Evolutionary conservation across 2,113 vertebrate genomes (phyloP), one percentile per base, ranked within the genome.

Genomic region (Lamprotornis superbus): DNA sequence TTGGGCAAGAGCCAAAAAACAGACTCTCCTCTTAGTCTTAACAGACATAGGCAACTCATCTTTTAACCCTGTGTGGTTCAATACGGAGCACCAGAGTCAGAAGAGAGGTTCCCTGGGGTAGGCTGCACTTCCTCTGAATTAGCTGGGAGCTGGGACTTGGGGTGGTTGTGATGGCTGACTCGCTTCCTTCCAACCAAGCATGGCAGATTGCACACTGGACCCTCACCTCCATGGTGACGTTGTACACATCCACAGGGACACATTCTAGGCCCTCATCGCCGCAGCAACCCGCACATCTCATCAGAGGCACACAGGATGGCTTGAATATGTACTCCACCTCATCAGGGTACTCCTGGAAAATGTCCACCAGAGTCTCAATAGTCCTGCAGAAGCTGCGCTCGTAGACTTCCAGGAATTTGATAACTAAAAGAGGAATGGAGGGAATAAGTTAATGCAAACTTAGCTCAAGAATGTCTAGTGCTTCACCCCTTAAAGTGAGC

Each of bases 251-350:
- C 2, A 98, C 98, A 74, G 99, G 99, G 67, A 98, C 98, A 53
- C 99, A 99, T 97, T 99, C 98, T 92, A 99, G 94, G 60, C 98
- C 98, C 96, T 99, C 99, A 6, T 99, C 99, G 0, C 97, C 98
- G 97, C 99, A 99, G 98, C 99, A 99, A 91, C 99, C 99, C 1
- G 98, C 99, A 31, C 99, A 99, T 92, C 99, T 98, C 96, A 98
- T 98, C 90, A 99, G 97, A 92, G 99, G 98, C 90, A 99, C 99
- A 30, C 99, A 99, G 96, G 99, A 99, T 1, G 99, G 99, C 97
- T 99, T 99, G 97, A 99, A 99, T 97, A 99, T 99, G 97, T 99
- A 98, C 94, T 99, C 99, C 63, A 99, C 98, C 93, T 99, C 99
- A 30, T 99, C 99, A 0, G 99, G 99, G 79, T 99, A 99, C 96